phyloP scores from a whole-genome alignment of 2,113 vertebrate species.

The Ahaetulla prasina region DNA sequence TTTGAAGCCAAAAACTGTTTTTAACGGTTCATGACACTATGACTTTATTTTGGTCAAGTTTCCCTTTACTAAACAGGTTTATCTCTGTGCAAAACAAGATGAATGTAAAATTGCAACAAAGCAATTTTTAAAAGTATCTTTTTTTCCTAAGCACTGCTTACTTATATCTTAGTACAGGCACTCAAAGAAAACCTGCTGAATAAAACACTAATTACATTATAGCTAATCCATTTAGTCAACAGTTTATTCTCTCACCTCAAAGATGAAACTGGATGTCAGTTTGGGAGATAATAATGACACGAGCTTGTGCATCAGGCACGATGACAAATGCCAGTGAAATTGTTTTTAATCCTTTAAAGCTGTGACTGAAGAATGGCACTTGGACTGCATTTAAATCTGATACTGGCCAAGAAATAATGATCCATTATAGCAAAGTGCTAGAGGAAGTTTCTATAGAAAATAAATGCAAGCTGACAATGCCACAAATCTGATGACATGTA shows the following conservation, averaged over 20 bases:
- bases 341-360: conserved; percentile 75
- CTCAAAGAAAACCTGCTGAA: conserved; percentile 56
- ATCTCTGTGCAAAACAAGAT: background rate
- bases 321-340: conserved; percentile 70
- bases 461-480: conserved; percentile 68
- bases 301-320: conserved; percentile 66
- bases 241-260: conserved; percentile 73
- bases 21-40: rapidly evolving
- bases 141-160: conserved; percentile 15
- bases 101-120: conserved; percentile 9
- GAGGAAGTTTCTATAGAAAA: conserved; percentile 66
- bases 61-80: background rate
- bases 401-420: conserved; percentile 68
- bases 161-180: conserved; percentile 13
- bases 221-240: conserved; percentile 67
- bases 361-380: conserved; percentile 78
- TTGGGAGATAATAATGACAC: conserved; percentile 70
- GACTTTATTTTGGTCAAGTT: background rate
- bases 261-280: conserved; percentile 67
- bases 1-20: background rate
- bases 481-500: conserved; percentile 59
- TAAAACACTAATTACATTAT: conserved; percentile 55
- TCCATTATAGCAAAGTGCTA: conserved; percentile 58
- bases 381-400: conserved; percentile 79
- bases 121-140: background rate